phyloP scores from a whole-genome alignment of 2,888 invertebrate species.

The Eristalis tenax region DNA sequence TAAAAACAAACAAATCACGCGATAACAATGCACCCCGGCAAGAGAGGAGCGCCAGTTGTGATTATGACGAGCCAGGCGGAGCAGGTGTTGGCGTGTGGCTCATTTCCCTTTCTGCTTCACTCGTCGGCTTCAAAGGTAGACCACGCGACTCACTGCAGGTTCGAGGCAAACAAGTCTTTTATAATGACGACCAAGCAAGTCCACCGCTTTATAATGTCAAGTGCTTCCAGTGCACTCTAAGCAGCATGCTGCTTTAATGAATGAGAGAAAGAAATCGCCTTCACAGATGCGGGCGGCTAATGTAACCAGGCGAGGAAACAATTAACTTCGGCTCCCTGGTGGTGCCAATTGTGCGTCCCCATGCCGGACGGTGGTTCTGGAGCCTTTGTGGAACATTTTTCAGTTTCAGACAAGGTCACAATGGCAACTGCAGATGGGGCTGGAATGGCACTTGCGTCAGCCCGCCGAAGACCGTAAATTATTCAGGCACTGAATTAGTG shows the following conservation, averaged over 20 bases:
- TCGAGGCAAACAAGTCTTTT: neutral
- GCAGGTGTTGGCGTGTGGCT: too few relatives aligned
- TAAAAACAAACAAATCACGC: too few relatives aligned
- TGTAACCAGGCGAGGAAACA: slow-evolving; percentile 1
- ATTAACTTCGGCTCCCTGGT: slow-evolving; percentile 6
- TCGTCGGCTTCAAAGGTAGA: neutral
- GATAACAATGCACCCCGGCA: too few relatives aligned
- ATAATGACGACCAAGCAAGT: neutral
- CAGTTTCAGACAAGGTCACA: slow-evolving; percentile 11
- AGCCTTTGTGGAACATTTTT: slow-evolving; percentile 21
- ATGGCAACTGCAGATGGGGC: neutral
- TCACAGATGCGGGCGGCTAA: slow-evolving; percentile 33
- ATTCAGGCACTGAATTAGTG: slow-evolving; percentile 19
- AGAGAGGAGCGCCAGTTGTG: too few relatives aligned
- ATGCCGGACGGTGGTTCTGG: neutral
- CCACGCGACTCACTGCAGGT: neutral
- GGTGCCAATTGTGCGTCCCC: slow-evolving; percentile 20
- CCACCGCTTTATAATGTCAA: neutral
- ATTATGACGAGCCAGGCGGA: too few relatives aligned
- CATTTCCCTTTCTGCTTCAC: too few relatives aligned
- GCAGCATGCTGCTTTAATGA: neutral
- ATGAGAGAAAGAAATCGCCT: neutral
- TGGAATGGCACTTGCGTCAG: neutral
- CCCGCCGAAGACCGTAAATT: slow-evolving; percentile 31
- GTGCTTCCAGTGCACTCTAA: neutral